Conservation (phyloP, 2,113 vertebrate species). For the Calidris pygmaea region DNA sequence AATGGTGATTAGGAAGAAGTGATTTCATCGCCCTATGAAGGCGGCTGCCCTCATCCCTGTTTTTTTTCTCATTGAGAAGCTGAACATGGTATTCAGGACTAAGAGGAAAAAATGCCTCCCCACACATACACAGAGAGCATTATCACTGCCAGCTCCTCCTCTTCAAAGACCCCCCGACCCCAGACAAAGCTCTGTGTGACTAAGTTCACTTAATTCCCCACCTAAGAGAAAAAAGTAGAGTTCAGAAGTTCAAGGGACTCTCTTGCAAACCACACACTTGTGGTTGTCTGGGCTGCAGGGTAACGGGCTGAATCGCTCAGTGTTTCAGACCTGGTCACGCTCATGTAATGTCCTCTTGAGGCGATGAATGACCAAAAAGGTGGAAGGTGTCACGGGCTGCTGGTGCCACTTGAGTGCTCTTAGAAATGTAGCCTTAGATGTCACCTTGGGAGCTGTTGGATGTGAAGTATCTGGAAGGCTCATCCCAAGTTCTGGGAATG, state of each 20-base stretch:
- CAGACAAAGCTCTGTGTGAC: conserved; percentile 17
- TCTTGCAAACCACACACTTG: conserved; percentile 26
- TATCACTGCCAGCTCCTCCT: conserved; percentile 10
- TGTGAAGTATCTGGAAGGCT: neutral
- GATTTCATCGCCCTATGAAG: conserved; percentile 35
- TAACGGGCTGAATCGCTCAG: neutral
- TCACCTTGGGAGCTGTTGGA: neutral
- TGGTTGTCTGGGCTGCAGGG: conserved; percentile 44
- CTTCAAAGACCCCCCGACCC: conserved; percentile 44
- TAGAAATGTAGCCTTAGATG: neutral
- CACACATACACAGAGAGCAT: neutral
- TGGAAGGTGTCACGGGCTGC: neutral
- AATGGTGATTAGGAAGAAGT: conserved; percentile 49
- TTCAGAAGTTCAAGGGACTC: conserved; percentile 56
- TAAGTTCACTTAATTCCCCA: conserved; percentile 46
- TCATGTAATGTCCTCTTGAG: neutral
- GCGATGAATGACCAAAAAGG: neutral
- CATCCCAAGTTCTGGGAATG: conserved; percentile 34
- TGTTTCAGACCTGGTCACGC: neutral
- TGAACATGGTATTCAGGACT: neutral
- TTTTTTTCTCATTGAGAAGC: neutral
- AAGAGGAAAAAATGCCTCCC: conserved; percentile 28
- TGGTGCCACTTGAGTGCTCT: neutral
- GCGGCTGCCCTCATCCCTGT: neutral
- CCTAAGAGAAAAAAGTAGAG: neutral